Conservation (phyloP, 2,888 invertebrate species). For the Parelbella ahira region DNA sequence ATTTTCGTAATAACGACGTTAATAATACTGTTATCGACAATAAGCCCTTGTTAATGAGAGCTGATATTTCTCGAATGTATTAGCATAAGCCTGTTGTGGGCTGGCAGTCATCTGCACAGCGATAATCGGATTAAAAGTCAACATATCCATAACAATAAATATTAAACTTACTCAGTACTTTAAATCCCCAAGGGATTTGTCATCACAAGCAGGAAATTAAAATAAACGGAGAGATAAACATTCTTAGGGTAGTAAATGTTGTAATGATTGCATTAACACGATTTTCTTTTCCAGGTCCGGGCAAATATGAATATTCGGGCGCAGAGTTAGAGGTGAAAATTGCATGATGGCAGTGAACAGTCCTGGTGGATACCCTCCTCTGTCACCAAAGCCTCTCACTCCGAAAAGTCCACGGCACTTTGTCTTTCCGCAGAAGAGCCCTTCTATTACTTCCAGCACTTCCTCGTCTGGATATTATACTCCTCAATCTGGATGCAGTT, state of each 20-base stretch:
- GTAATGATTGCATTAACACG: conserved; percentile 7
- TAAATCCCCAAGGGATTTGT: too few relatives aligned
- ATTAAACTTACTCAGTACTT: too few relatives aligned
- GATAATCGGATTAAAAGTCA: too few relatives aligned
- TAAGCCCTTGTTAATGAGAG: too few relatives aligned
- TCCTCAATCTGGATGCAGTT: conserved; percentile 75
- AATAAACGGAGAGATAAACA: background rate
- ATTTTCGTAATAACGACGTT: too few relatives aligned
- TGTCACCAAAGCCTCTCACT: conserved; percentile 78
- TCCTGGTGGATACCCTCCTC: conserved; percentile 77
- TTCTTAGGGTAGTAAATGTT: background rate
- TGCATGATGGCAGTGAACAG: conserved; percentile 79
- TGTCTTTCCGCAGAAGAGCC: conserved; percentile 76
- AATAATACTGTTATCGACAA: too few relatives aligned
- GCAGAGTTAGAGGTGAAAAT: conserved; percentile 42
- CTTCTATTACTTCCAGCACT: conserved; percentile 75
- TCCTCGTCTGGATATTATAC: conserved; percentile 80
- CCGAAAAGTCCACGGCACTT: conserved; percentile 81
- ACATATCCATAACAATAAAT: too few relatives aligned
- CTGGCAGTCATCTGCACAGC: too few relatives aligned
- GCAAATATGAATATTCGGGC: conserved; percentile 46
- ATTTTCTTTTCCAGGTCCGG: conserved; percentile 50
- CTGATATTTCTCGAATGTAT: too few relatives aligned
- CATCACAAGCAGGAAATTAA: too few relatives aligned
- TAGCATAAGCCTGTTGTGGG: too few relatives aligned